These are phyloP conservation scores for Cirrhinus molitorella DNA, from an alignment of 2,797 vertebrate genomes.

Conservation along the genomic window DNA sequence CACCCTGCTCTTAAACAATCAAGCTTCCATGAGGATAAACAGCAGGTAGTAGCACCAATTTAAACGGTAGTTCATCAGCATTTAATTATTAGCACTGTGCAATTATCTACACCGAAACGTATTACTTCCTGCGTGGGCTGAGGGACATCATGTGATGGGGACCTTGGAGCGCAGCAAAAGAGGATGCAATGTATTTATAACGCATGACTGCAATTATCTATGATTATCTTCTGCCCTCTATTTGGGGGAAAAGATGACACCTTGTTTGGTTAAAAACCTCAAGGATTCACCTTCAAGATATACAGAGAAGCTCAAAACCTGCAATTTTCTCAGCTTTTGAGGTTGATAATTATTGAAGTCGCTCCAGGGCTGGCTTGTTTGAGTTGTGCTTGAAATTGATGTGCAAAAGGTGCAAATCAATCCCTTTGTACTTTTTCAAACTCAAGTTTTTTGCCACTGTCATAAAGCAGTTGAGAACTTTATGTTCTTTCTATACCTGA, in stretches of 20 bases:
- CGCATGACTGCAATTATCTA: constrained; percentile 56
- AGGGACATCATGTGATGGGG: constrained; percentile 38
- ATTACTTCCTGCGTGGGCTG: constrained; percentile 56
- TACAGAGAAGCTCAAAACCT: constrained; percentile 9
- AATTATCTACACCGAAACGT: constrained; percentile 56
- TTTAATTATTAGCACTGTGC: constrained; percentile 64
- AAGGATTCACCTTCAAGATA: constrained; percentile 49
- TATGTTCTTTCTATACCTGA: neutral
- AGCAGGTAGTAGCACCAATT: constrained; percentile 50
- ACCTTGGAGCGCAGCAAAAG: constrained; percentile 47
- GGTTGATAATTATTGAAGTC: constrained; percentile 12
- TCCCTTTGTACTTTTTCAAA: neutral
- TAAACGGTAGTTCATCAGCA: constrained; percentile 65
- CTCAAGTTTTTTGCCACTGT: neutral
- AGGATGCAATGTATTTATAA: constrained; percentile 52
- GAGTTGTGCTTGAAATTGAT: neutral
- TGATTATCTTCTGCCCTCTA: constrained; percentile 58
- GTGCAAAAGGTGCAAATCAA: neutral
- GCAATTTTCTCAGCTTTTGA: constrained; percentile 12
- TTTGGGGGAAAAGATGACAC: constrained; percentile 48
- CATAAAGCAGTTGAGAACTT: neutral
- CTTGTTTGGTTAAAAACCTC: constrained; percentile 19
- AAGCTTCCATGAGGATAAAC: constrained; percentile 26
- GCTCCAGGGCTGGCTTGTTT: constrained; percentile 13
- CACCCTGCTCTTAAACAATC: constrained; percentile 9